phyloP scores from a whole-genome alignment of 2,888 invertebrate genomes.

The Andrena dorsata region DNA sequence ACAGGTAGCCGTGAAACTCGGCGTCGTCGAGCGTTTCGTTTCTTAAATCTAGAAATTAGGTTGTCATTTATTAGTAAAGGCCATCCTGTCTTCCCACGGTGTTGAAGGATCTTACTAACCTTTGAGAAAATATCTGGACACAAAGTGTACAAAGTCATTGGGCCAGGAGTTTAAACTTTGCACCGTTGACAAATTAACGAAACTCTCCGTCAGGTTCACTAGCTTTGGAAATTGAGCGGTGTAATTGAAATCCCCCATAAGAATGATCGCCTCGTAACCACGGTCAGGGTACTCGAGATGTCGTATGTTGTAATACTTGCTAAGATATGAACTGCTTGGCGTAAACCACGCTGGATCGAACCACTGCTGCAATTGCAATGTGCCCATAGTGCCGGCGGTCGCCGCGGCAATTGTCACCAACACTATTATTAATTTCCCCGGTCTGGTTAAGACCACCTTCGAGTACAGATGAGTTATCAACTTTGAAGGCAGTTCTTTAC shows the following conservation, averaged over 20 bases:
- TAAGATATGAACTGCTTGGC: slow-evolving; percentile 89
- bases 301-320: slow-evolving; percentile 87
- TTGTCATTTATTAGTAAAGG: background rate
- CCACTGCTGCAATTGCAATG: slow-evolving; percentile 89
- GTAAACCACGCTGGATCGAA: slow-evolving; percentile 94
- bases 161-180: slow-evolving; percentile 88
- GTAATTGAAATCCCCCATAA: slow-evolving; percentile 89
- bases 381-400: slow-evolving; percentile 88
- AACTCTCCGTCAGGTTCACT: slow-evolving; percentile 86
- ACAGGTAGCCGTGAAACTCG: slow-evolving; percentile 88
- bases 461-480: slow-evolving; percentile 88
- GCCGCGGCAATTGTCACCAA: slow-evolving; percentile 87
- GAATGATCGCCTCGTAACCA: slow-evolving; percentile 88
- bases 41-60: slow-evolving; percentile 85
- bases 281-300: slow-evolving; percentile 88
- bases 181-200: slow-evolving; percentile 86
- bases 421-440: slow-evolving; percentile 89
- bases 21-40: slow-evolving; percentile 85
- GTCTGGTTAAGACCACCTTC: slow-evolving; percentile 88
- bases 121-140: slow-evolving; percentile 87
- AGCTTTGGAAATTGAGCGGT: slow-evolving; percentile 87
- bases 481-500: slow-evolving; percentile 86
- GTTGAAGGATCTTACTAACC: slow-evolving; percentile 79
- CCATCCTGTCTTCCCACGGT: too few species aligned
- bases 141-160: slow-evolving; percentile 88